phyloP scores from a whole-genome alignment of 2,888 invertebrate species.

The Smittia aterrima region DNA sequence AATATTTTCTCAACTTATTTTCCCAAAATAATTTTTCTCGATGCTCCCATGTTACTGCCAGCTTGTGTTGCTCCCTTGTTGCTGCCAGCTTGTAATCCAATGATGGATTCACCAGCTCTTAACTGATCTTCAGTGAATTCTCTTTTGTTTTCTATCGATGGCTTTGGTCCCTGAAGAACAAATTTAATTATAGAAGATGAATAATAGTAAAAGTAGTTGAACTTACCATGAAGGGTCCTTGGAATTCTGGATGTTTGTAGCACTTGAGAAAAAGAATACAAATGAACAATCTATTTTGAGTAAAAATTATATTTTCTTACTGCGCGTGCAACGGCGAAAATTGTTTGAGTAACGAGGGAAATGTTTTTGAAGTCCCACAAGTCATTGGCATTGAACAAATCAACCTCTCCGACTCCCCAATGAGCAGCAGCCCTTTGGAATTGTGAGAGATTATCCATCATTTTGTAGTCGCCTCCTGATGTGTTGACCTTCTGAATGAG shows the following conservation, averaged over 20 bases:
- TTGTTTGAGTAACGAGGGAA: constrained; percentile 79
- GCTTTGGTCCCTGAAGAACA: constrained; percentile 87
- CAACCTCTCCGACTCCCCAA: constrained; percentile 82
- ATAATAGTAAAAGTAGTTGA: too few species aligned
- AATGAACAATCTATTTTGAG: neutral
- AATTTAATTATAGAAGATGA: too few species aligned
- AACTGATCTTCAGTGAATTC: constrained; percentile 80
- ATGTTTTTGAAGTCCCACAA: constrained; percentile 90
- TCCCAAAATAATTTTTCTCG: constrained; percentile 76
- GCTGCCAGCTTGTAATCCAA: constrained; percentile 83
- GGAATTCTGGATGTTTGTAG: constrained; percentile 80
- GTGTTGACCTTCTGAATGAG: constrained; percentile 79
- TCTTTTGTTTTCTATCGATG: constrained; percentile 79
- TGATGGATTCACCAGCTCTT: constrained; percentile 77
- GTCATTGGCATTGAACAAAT: constrained; percentile 89
- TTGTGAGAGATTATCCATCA: constrained; percentile 93
- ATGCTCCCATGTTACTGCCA: constrained; percentile 83
- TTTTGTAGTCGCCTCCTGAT: constrained; percentile 86
- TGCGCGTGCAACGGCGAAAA: constrained; percentile 84
- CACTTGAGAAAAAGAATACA: constrained; percentile 19
- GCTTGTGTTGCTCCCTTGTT: constrained; percentile 83
- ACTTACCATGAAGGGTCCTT: constrained; percentile 73
- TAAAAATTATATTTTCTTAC: constrained; percentile 54
- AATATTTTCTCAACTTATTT: too few species aligned
- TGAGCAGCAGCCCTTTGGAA: constrained; percentile 78